phyloP scores from a whole-genome alignment of 1,140 invertebrate genomes.

The Atta cephalotes region DNA sequence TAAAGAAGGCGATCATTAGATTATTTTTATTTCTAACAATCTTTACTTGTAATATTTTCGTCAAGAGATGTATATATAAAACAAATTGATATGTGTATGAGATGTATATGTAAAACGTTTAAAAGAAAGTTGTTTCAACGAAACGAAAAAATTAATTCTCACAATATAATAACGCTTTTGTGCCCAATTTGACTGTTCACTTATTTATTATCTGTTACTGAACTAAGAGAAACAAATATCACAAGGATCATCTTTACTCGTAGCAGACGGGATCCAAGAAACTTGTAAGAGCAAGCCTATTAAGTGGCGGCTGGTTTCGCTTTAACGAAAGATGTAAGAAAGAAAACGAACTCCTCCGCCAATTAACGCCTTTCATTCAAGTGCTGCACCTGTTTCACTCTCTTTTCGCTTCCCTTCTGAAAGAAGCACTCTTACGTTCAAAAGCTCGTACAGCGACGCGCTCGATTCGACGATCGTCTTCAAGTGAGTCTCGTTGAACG shows the following conservation, averaged over 20 bases:
- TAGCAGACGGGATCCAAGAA: background rate
- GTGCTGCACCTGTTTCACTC: slow-evolving; percentile 25
- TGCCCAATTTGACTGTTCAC: background rate
- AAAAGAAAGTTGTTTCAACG: background rate
- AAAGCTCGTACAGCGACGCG: slow-evolving; percentile 17
- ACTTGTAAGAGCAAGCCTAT: slow-evolving; percentile 42
- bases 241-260: background rate
- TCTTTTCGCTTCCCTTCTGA: background rate
- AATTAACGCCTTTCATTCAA: slow-evolving; percentile 60
- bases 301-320: slow-evolving; percentile 31
- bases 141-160: slow-evolving; percentile 19
- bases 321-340: background rate
- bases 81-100: background rate
- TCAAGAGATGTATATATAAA: background rate
- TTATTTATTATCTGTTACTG: slow-evolving; percentile 43
- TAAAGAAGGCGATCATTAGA: background rate
- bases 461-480: slow-evolving; percentile 20
- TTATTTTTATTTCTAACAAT: background rate
- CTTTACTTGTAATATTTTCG: background rate
- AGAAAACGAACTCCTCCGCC: slow-evolving; percentile 1
- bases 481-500: slow-evolving; percentile 32
- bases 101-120: background rate
- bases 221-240: slow-evolving; percentile 14
- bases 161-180: slow-evolving; percentile 1
- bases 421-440: slow-evolving; percentile 37